Evolutionary conservation across 1,140 invertebrate genomes (phyloP).

Genomic region (Thaumatotibia leucotreta): DNA sequence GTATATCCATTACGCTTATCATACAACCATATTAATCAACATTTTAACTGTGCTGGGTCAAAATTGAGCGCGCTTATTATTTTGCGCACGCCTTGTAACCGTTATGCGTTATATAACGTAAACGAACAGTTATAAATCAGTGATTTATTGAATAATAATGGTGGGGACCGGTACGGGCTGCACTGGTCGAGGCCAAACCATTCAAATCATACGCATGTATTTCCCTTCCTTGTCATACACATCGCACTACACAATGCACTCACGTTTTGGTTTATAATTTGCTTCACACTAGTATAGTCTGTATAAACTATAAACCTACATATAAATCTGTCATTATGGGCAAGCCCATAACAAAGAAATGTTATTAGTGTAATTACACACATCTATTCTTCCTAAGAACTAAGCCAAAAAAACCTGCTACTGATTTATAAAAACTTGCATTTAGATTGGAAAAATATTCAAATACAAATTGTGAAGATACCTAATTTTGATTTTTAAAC

Average conservation of each 20-base stretch:
- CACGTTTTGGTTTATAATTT: background rate
- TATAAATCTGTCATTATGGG: too few species aligned
- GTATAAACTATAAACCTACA: too few species aligned
- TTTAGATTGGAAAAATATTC: too few species aligned
- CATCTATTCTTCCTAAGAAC: too few species aligned
- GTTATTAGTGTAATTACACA: too few species aligned
- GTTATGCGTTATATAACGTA: background rate
- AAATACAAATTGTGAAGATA: too few species aligned
- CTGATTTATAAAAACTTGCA: too few species aligned
- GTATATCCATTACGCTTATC: constrained; percentile 10
- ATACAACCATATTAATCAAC: background rate
- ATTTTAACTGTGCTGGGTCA: background rate
- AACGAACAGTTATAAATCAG: constrained; percentile 10
- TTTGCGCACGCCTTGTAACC: background rate
- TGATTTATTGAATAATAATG: constrained; percentile 13
- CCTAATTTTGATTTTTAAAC: too few species aligned
- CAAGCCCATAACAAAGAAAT: too few species aligned
- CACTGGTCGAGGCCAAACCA: background rate
- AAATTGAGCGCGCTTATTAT: background rate
- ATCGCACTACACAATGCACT: background rate
- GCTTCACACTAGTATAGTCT: background rate
- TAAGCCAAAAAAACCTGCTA: too few species aligned
- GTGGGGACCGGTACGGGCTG: background rate
- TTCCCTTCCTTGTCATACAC: background rate
- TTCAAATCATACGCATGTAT: background rate